Percentiles rank a stretch among this genome's conserved stretches.
These are phyloP conservation scores for Caenorhabditis sp. DNA, from an alignment of 2,888 invertebrate species.

Conservation along the genomic window DNA sequence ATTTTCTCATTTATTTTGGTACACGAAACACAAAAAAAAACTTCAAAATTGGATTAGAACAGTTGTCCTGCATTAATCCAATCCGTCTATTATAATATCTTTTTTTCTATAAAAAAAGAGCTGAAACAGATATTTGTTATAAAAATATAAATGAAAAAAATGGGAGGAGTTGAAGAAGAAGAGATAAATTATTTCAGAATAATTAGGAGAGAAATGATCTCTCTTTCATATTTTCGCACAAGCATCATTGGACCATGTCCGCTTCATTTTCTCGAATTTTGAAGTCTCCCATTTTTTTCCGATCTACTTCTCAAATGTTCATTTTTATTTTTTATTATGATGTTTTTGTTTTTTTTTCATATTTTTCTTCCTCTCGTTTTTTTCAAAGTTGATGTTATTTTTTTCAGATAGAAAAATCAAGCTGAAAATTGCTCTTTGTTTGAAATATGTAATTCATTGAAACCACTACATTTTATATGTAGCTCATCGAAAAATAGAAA, in stretches of 20 bases:
- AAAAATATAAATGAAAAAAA: not conserved
- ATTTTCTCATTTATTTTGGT: not conserved
- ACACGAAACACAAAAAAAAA: not conserved
- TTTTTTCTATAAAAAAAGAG: not conserved
- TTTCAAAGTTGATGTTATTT: not conserved
- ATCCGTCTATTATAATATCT: not conserved
- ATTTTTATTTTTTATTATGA: too few relatives aligned
- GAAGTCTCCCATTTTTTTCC: too few relatives aligned
- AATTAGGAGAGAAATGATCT: not conserved
- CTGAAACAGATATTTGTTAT: not conserved
- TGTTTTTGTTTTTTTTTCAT: too few relatives aligned
- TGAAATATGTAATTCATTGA: not conserved
- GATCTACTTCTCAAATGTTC: too few relatives aligned
- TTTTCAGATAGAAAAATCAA: not conserved
- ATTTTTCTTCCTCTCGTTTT: not conserved
- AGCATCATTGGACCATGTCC: not conserved
- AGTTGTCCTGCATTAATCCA: not conserved
- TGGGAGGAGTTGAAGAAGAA: not conserved
- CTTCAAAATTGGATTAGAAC: slow-evolving; percentile 1
- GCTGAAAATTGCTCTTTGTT: not conserved
- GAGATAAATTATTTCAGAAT: not conserved
- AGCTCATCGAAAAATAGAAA: not conserved
- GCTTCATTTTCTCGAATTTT: not conserved
- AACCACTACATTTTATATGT: not conserved
- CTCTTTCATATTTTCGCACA: not conserved